Evolutionary conservation across 2,888 invertebrate genomes (phyloP).

Genomic region (Dexiosoma caninum): DNA sequence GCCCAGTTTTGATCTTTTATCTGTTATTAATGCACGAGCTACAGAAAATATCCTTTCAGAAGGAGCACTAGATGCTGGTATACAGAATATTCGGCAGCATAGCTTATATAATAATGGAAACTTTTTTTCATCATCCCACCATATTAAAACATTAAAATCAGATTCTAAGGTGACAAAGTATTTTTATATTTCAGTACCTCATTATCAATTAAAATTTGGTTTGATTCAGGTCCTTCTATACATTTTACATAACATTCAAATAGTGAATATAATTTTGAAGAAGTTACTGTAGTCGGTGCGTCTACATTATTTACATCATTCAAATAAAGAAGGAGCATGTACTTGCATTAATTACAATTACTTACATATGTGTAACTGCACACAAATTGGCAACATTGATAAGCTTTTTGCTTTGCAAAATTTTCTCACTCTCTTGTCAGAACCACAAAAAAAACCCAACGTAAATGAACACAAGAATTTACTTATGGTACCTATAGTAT

Average conservation of each 20-base stretch:
- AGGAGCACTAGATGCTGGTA: constrained; percentile 35
- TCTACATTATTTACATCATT: no score
- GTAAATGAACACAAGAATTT: no score
- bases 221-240: background rate
- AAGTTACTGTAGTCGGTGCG: background rate
- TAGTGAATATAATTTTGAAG: constrained; percentile 20
- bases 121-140: constrained; percentile 22
- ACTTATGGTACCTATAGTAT: no score
- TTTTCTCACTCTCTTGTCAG: no score
- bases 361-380: no score
- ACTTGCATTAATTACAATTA: no score
- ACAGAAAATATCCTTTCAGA: constrained; percentile 30
- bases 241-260: constrained; percentile 32
- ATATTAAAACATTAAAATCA: constrained; percentile 36
- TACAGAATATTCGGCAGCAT: constrained; percentile 41
- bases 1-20: constrained; percentile 23
- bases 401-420: no score
- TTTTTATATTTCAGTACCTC: constrained; percentile 44
- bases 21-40: constrained; percentile 30
- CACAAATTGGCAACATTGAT: no score
- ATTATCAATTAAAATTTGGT: constrained; percentile 23
- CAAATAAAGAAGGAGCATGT: no score
- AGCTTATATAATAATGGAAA: constrained; percentile 36
- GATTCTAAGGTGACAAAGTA: constrained; percentile 7
- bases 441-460: no score